Evolutionary conservation across 2,888 invertebrate genomes (phyloP), one percentile per base, ranked within the genome.

Genomic region (Elysia crispata): DNA sequence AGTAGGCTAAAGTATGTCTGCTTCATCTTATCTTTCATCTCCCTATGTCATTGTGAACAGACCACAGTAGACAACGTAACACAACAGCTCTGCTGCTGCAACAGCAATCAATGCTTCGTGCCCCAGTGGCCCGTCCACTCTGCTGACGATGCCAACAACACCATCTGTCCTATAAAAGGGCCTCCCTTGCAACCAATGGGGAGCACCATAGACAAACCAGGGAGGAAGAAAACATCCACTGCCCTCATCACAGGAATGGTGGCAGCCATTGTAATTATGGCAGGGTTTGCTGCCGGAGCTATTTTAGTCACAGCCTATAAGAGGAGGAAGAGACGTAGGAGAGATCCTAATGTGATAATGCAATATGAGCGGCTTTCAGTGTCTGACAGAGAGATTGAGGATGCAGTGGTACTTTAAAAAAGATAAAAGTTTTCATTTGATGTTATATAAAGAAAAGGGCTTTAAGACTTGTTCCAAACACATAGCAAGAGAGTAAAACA

Each of bases 11-110:
- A 41, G 41, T 3, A 3, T 41, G 41, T 6, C 3, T 41, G 41
- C 41, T 41, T 41, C 11, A 41, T 6, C 5, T 41, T 41, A 41
- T 41, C 3, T 41, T 6, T n/a, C 41, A 3, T 41, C 41, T 31
- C 1, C 28, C 31, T 25, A 15, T 74, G 30, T 75, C 33, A 30
- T 41, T 18, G 18, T 23, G 28, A 11, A 49, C 76, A 77, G 79
- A 72, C 50, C 54, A 31, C 15, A 33, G 30, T n/a, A 64, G 80
- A 50, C 72, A 75, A 75, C 64, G 72, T 20, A 1, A 79, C 76
- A 20, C 77, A 81, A 49, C 81, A 84, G 33, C 20, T 83, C 49
- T 85, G 85, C 67, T 85, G 83, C 74, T 85, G 83, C 72, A 79
- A 80, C 11, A 23, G 49, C 11, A 81, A 76, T 49, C 74, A 62